A percentile compares a stretch with the other conserved stretches of the same genome.
Conservation (phyloP, 2,797 vertebrate genomes). For the Typhlichthys subterraneus region DNA sequence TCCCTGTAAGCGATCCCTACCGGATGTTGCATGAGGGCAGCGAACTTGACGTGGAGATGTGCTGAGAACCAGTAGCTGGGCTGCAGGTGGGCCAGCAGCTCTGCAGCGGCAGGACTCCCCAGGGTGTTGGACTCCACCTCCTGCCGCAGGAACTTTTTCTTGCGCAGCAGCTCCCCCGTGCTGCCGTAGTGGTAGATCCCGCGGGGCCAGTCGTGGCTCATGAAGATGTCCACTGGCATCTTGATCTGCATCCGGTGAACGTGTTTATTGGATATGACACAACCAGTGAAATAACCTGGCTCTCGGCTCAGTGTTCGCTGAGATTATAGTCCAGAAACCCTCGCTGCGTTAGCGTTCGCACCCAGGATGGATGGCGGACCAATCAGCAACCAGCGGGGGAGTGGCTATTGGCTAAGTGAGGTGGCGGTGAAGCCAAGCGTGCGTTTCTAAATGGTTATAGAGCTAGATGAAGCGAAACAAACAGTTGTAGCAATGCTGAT, state of each 20-base stretch:
- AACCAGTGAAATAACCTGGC: too few species aligned
- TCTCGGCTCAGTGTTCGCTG: not conserved
- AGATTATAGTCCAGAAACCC: too few species aligned
- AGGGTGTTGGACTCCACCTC: slow-evolving; percentile 91
- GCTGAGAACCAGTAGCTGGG: slow-evolving; percentile 97
- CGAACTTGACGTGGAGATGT: slow-evolving; percentile 96
- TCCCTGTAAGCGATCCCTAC: slow-evolving; percentile 64
- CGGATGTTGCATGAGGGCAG: slow-evolving; percentile 91
- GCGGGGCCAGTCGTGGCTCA: slow-evolving; percentile 97
- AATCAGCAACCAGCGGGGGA: too few species aligned
- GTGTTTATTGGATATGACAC: too few species aligned
- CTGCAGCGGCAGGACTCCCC: slow-evolving; percentile 91
- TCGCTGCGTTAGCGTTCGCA: too few species aligned
- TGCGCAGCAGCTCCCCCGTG: slow-evolving; percentile 86
- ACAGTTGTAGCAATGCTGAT: too few species aligned
- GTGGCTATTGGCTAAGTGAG: too few species aligned
- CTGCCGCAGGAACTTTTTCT: slow-evolving; percentile 91
- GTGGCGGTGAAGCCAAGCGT: too few species aligned
- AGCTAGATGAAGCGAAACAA: too few species aligned
- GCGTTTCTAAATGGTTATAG: too few species aligned
- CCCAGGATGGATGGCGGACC: too few species aligned
- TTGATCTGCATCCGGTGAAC: slow-evolving; percentile 79
- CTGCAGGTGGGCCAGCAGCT: slow-evolving; percentile 89
- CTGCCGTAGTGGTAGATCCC: slow-evolving; percentile 93
- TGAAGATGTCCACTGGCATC: slow-evolving; percentile 90